Evolutionary conservation across 1,140 invertebrate species (phyloP), one percentile per base, ranked within the genome.

Genomic region (Cherax destructor): DNA sequence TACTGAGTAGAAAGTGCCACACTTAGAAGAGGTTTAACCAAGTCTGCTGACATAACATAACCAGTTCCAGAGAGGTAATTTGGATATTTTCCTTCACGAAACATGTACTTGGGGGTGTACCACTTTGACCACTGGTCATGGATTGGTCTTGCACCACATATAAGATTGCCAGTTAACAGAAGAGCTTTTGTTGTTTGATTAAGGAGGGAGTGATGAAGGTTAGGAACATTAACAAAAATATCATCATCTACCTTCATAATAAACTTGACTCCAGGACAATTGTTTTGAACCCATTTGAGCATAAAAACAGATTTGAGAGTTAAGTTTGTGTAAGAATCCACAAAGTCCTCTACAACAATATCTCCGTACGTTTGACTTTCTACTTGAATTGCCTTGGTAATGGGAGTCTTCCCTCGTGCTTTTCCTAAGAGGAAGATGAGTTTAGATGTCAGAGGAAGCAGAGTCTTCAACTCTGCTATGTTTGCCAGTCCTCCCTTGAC

Each of bases 161-260:
- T 97, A 4, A 97, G 95, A 93, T 96, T 96, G 0, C 97, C 97
- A 21, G 97, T 95, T 69, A 98, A 94, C 84, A 97, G 78, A 41
- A 78, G 78, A 78, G 77, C 30, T 61, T 74, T 91, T 74, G 56
- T 83, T 92, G 30, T 93, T 7, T 94, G 86, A 65, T 93, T 90
- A 0, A 84, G 74, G 11, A 94, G 86, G 6, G 96, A 93, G 92
- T 95, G 95, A 30, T 96, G 95, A 86, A 97, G 94, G 94, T 93
- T 93, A 13, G 74, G 86, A 81, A 97, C 94, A 94, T 98, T 98
- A 76, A 98, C 97, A 94, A 98, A 98, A 97, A 98, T 98, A 94
- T 98, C 97, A 94, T 98, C 97, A 94, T 98, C 97, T 1, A 97
- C 98, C 95, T 98, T 98, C 69, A 98, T 95, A 83, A 98, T 94